Evolutionary conservation across 2,888 invertebrate genomes (phyloP).

Genomic region (Galeopsomyia nigrocyanea): DNA sequence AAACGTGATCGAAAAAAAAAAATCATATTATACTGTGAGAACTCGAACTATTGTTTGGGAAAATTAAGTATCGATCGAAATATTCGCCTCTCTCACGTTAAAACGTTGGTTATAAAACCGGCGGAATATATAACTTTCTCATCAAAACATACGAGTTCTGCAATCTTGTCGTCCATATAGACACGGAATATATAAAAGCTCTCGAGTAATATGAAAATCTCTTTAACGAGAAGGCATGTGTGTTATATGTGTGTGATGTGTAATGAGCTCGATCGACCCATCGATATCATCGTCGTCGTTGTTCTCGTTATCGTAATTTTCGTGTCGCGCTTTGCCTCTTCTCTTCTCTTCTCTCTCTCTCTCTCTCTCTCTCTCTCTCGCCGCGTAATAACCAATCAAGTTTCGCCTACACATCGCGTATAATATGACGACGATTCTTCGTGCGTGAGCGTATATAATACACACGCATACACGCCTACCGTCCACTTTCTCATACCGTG

Average conservation of each 20-base stretch:
- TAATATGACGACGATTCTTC: not conserved
- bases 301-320: slow-evolving; percentile 44
- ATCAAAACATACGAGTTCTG: too few relatives aligned
- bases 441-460: not conserved
- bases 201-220: slow-evolving; percentile 36
- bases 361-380: not conserved
- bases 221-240: slow-evolving; percentile 37
- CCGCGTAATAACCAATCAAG: slow-evolving; percentile 38
- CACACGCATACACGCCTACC: too few relatives aligned
- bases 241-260: not conserved
- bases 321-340: slow-evolving; percentile 14
- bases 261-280: not conserved
- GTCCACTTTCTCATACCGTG: too few relatives aligned
- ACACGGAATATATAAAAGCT: slow-evolving; percentile 16
- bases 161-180: not conserved
- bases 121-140: too few relatives aligned
- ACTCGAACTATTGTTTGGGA: too few relatives aligned
- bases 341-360: not conserved
- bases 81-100: too few relatives aligned
- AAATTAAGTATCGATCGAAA: too few relatives aligned
- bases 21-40: too few relatives aligned
- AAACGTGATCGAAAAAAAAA: too few relatives aligned
- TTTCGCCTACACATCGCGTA: slow-evolving; percentile 22
- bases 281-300: slow-evolving; percentile 12
- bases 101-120: too few relatives aligned